A percentile compares a stretch with the other conserved stretches of the same genome.
phyloP scores from a whole-genome alignment of 2,113 vertebrate species.

The Sinocyclocheilus maitianheensis region DNA sequence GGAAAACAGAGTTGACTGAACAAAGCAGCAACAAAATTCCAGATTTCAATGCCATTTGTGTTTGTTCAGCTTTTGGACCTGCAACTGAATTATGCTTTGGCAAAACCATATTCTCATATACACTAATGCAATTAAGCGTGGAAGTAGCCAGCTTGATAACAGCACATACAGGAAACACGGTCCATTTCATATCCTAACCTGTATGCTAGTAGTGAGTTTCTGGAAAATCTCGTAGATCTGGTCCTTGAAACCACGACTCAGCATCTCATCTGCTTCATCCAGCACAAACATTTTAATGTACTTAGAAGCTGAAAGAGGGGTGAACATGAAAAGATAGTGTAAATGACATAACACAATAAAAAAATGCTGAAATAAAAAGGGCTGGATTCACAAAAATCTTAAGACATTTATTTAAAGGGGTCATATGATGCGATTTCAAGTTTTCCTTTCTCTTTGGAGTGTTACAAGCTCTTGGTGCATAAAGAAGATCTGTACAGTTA shows the following conservation, averaged over 20 bases:
- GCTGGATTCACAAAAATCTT: neutral
- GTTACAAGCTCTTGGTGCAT: no score
- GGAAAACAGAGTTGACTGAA: neutral
- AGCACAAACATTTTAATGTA: conserved; percentile 93
- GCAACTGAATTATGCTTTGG: neutral
- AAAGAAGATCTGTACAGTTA: no score
- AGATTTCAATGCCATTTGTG: neutral
- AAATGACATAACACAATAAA: no score
- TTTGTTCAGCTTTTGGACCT: no score
- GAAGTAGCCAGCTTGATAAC: neutral
- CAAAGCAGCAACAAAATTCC: neutral
- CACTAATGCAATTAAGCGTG: neutral
- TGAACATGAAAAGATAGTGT: neutral
- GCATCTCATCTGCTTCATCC: conserved; percentile 93
- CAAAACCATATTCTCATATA: neutral
- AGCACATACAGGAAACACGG: neutral
- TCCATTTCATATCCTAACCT: conserved; percentile 71
- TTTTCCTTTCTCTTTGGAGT: no score
- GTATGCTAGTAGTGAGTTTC: conserved; percentile 88
- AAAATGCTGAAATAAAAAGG: no score
- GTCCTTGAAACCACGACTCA: conserved; percentile 92
- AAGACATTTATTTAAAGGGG: no score
- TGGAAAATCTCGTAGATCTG: conserved; percentile 93
- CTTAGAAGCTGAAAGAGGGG: conserved; percentile 78
- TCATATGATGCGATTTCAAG: no score